Base-by-base conservation (phyloP, 2,113 vertebrate genomes). In the Brachirus orientalis region DNA sequence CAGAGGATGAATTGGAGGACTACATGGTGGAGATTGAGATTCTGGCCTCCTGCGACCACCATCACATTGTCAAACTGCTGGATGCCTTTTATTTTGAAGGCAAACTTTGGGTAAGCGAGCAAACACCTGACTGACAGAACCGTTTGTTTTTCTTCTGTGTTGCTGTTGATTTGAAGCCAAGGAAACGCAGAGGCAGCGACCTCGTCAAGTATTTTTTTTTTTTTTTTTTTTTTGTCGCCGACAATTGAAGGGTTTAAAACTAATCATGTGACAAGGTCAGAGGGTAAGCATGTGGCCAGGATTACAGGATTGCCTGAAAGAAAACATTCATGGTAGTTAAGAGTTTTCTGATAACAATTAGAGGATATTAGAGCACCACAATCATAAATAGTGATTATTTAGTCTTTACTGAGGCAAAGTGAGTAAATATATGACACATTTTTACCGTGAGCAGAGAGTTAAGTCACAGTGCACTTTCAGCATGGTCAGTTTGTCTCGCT, bases 11-110 rank as follows among this genome's bases (percentile, higher is more conserved):
- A 84, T 87, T 99, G 80, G 98, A 99, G 90, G 98, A 99, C 88
- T 99, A 99, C 75, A 99, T 99, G 96, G 96, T 99, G 55, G 97
- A 99, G 89, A 99, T 99, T 35, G 98, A 99, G 14, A 99, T 99
- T 79, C 90, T 99, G 76, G 98, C 98, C 64, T 99, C 98, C 28
- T 99, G 98, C 87, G 92, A 98, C 90, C 98, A 99, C 84, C 92
- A 94, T 48, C 91, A 98, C 89, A 99, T 99, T 60, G 97, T 99
- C 55, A 96, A 98, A 86, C 95, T 99, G 77, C 91, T 99, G 64
- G 97, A 99, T 90, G 97, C 98, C 44, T 99, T 98, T 80, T 99
- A 98, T 89, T 99, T 94, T 79, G 96, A 98, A 88, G 95, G 93
- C 72, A 99, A 99, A 90, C 94, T 99, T 41, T 99, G 97, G 98